Evolutionary conservation across 2,113 vertebrate genomes (phyloP), one percentile per base, ranked within the genome.

Genomic region (Macrotus californicus): DNA sequence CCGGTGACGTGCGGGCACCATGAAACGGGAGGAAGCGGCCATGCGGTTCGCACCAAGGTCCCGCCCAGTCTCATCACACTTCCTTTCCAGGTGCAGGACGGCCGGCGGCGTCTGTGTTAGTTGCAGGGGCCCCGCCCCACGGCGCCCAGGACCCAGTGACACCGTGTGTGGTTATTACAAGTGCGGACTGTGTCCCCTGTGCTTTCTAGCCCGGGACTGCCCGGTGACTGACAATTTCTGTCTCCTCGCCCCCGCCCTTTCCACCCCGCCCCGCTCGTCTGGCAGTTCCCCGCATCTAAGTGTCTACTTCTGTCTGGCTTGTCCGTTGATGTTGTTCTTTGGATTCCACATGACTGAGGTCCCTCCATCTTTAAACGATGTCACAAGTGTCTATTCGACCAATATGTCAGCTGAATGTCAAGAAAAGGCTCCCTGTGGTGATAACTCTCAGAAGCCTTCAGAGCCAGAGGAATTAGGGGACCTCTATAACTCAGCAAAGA

Each of bases 91-190:
- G 10, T 7, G 18, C 43, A 50, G 46, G 46, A 34, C 8, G 10
- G 9, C 18, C 26, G 4, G 6, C 9, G 26, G 31, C 48, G 11
- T 21, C 2, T 21, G 73, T 21, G 3, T 34, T 10, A 77, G 16
- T 50, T 10, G 11, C 46, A 76, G 73, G 46, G 13, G 75, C 16
- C 26, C 56, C 24, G 14, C 72, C 72, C 12, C 11, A 6, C 16
- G 15, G 11, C 16, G 15, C 26, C 41, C 26, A 46, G 72, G 15
- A 9, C 26, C 72, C 72, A 9, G 29, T 5, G 73, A 9, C 29
- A 48, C 67, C 10, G 31, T 2, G 1, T 5, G 2, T 3, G 6
- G 43, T n/a, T 12, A n/a, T 0, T 5, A 2, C 31, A 6, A 3
- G 11, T 6, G 29, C 18, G 21, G 29, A 19, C 29, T 1, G 0